phyloP scores from a whole-genome alignment of 2,113 vertebrate species.

The Myiagra hebetior region DNA sequence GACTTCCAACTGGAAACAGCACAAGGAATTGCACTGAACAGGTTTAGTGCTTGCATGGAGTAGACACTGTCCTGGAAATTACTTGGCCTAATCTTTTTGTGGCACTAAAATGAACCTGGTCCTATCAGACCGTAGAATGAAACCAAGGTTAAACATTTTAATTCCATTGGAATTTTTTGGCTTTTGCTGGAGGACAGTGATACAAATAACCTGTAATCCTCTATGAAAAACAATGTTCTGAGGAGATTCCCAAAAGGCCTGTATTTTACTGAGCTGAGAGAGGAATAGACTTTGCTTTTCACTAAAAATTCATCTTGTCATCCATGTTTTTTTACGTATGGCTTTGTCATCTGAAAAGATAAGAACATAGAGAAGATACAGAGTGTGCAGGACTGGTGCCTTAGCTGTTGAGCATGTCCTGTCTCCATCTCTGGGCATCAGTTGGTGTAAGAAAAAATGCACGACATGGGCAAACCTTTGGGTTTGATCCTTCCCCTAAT shows the following conservation, averaged over 20 bases:
- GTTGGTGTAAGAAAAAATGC: neutral
- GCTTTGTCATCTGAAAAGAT: neutral
- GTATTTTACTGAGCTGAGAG: neutral
- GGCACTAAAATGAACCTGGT: neutral
- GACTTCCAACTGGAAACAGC: neutral
- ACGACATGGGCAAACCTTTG: neutral
- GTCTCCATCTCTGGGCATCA: neutral
- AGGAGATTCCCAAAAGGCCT: neutral
- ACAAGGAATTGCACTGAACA: neutral
- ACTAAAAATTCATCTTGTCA: neutral
- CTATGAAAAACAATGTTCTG: neutral
- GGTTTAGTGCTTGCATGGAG: neutral
- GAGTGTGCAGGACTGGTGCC: fast-evolving
- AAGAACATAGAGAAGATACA: neutral
- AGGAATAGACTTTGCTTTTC: neutral
- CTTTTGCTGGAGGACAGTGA: neutral
- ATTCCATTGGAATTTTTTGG: neutral
- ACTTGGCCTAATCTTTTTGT: neutral
- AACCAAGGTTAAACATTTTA: neutral
- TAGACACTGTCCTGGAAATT: neutral
- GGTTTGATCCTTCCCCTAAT: neutral
- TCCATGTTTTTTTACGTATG: neutral
- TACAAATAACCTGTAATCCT: neutral
- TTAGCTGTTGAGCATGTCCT: neutral
- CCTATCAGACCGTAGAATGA: neutral